A percentile compares a stretch with the other conserved stretches of the same genome.
Conservation (phyloP, 1,140 invertebrate species). For the Aleiodes sp. region DNA sequence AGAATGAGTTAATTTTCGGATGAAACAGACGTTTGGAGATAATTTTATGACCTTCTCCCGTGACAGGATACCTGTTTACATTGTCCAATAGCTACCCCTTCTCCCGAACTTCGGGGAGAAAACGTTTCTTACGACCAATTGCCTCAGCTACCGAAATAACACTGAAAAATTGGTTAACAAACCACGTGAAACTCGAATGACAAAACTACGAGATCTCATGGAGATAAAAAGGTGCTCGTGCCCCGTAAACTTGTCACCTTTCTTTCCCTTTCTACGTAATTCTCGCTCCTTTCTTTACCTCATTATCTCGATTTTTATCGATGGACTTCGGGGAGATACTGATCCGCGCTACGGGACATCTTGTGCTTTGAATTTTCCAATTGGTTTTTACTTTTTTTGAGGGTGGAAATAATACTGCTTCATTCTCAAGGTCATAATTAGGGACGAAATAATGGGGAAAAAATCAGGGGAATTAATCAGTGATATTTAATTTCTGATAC, state of each 20-base stretch:
- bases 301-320: not conserved
- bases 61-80: not conserved
- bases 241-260: slow-evolving; percentile 6
- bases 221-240: not conserved
- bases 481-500: too few relatives aligned
- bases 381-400: not conserved
- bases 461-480: not conserved
- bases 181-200: not conserved
- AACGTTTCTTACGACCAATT: not conserved
- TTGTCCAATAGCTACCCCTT: slow-evolving; percentile 1
- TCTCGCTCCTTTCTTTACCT: not conserved
- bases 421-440: not conserved
- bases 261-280: slow-evolving; percentile 1
- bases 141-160: not conserved
- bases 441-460: not conserved
- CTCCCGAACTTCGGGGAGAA: not conserved
- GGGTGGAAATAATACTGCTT: not conserved
- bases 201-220: slow-evolving; percentile 1
- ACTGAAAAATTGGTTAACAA: slow-evolving; percentile 2
- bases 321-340: not conserved
- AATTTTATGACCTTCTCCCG: not conserved
- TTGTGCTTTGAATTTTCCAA: not conserved
- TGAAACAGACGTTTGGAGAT: not conserved
- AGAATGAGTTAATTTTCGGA: not conserved
- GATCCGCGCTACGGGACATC: slow-evolving; percentile 5